Percentiles rank a stretch among this genome's conserved stretches.
These are phyloP conservation scores for Antitype chi DNA, from an alignment of 2,888 invertebrate genomes.

Conservation along the genomic window DNA sequence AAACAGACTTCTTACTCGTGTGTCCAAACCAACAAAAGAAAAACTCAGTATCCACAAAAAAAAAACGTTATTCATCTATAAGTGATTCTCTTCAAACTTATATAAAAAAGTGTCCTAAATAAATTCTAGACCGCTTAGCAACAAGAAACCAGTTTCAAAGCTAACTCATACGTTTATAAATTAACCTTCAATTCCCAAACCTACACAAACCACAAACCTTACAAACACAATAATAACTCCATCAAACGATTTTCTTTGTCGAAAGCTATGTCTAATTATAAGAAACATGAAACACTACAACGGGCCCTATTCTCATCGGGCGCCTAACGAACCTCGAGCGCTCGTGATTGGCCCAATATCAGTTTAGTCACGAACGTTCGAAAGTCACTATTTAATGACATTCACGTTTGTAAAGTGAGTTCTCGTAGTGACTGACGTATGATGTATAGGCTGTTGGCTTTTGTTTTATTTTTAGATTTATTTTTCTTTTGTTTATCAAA, in stretches of 20 bases:
- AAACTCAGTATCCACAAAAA: too few relatives aligned
- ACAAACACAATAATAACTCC: conserved; percentile 38
- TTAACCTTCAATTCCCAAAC: conserved; percentile 1
- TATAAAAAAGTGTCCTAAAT: too few relatives aligned
- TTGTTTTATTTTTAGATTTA: not conserved
- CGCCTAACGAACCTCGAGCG: conserved; percentile 74
- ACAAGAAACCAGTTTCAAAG: too few relatives aligned
- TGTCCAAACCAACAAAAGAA: too few relatives aligned
- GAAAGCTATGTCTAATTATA: conserved; percentile 64
- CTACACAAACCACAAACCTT: conserved; percentile 22
- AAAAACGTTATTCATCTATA: too few relatives aligned
- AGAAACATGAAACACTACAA: conserved; percentile 69
- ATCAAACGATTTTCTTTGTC: conserved; percentile 54
- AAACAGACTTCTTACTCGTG: too few relatives aligned
- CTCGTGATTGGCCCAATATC: conserved; percentile 79
- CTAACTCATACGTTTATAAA: not conserved
- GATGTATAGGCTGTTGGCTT: conserved; percentile 53
- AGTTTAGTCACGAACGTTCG: conserved; percentile 77
- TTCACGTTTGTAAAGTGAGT: conserved; percentile 69
- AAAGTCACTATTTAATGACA: conserved; percentile 78
- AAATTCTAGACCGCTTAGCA: too few relatives aligned
- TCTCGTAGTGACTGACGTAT: conserved; percentile 62
- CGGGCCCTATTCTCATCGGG: conserved; percentile 64
- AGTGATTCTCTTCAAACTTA: too few relatives aligned
- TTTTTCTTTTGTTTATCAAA: not conserved